Base-by-base conservation (phyloP, 2,113 vertebrate species). In the Tamias sibiricus region DNA sequence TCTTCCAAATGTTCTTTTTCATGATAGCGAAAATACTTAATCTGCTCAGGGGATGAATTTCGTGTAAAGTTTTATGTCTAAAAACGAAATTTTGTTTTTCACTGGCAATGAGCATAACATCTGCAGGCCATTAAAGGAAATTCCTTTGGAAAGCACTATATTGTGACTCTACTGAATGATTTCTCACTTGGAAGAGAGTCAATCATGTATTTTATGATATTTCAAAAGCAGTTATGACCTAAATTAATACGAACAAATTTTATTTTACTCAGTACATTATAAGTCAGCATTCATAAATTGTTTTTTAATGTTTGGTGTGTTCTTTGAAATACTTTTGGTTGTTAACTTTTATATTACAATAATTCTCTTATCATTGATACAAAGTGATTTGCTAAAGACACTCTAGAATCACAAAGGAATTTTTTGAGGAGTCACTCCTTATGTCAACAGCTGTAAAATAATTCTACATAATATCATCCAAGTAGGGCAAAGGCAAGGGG, bases 111-210 rank as follows among this genome's bases (percentile, higher is more conserved):
- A 97, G 94, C 77, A 97, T n/a, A 59, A 96, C 69, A 96, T 96
- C 90, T 97, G 79, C 62, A 97, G 93, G 52, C 59, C 54, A 69
- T 96, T 96, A 95, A 92, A 97, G 52, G 91, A 86, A n/a, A 96
- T 72, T 82, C n/a, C 79, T 98, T 91, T 87, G 69, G 64, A 91
- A 89, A 95, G 66, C 75, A 68, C 71, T 62, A 79, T 47, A 89
- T 59, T 96, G 79, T 80, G 68, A 93, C 20, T 91, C 37, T 37
- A 75, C n/a, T 66, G 69, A 83, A 64, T 89, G 71, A 72, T 92
- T 92, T 95, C 84, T 92, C 87, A 87, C 69, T 87, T 89, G 64
- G 57, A 95, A 92, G 47, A 47, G 93, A 95, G 49, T 95, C 42
- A 83, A 89, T 95, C 54, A 49, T 91, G 90, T 44, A 47, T n/a